phyloP scores from a whole-genome alignment of 2,888 invertebrate species.

The Melanostoma mellinum region DNA sequence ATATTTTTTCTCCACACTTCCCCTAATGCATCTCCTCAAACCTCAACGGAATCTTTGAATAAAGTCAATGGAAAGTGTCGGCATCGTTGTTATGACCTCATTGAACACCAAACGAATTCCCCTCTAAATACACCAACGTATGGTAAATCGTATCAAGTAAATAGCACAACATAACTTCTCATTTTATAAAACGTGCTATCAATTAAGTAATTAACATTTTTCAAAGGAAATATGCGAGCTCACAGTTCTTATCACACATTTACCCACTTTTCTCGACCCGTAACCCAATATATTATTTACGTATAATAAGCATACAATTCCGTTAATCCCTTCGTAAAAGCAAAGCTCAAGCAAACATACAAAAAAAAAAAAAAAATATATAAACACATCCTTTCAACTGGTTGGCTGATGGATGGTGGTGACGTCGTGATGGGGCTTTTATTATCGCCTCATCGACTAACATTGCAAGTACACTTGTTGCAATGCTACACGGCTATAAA shows the following conservation, averaged over 20 bases:
- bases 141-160: slow-evolving; percentile 34
- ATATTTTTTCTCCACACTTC: too few relatives aligned
- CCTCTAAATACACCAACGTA: not conserved
- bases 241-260: slow-evolving; percentile 29
- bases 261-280: slow-evolving; percentile 41
- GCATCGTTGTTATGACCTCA: not conserved
- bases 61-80: too few relatives aligned
- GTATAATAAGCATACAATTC: slow-evolving; percentile 49
- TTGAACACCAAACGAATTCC: not conserved
- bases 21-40: too few relatives aligned
- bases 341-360: slow-evolving; percentile 10
- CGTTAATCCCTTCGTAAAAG: slow-evolving; percentile 52
- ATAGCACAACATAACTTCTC: slow-evolving; percentile 38
- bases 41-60: too few relatives aligned
- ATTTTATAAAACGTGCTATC: slow-evolving; percentile 34
- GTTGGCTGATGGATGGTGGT: slow-evolving; percentile 6
- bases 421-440: slow-evolving; percentile 6
- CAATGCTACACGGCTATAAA: slow-evolving; percentile 44
- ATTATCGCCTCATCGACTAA: slow-evolving; percentile 58
- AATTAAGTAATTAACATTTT: slow-evolving; percentile 62
- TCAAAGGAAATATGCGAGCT: slow-evolving; percentile 24
- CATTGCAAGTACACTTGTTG: slow-evolving; percentile 66
- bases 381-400: slow-evolving; percentile 28
- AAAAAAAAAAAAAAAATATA: not conserved
- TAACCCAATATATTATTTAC: slow-evolving; percentile 53